Evolutionary conservation across 2,797 vertebrate genomes (phyloP).

Genomic region (Darevskia mixta): DNA sequence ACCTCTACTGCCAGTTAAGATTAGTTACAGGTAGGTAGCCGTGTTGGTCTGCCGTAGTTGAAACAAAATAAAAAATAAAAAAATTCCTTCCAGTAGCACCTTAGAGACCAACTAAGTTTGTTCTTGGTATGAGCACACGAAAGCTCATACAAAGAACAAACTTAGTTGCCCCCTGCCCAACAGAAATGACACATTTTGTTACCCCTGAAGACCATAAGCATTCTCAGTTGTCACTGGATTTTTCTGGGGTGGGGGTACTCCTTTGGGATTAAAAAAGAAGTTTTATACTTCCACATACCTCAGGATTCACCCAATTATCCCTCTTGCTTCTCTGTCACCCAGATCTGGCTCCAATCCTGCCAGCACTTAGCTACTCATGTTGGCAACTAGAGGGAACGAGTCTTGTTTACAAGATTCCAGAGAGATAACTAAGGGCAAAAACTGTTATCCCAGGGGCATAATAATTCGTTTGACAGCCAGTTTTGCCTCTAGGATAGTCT

Average conservation of each 20-base stretch:
- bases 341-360: background rate
- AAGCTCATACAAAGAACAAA: no score
- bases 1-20: no score
- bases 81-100: no score
- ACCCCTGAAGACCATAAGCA: background rate
- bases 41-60: no score
- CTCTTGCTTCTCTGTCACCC: background rate
- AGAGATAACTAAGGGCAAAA: background rate
- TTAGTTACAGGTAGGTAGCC: no score
- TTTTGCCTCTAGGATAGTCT: background rate
- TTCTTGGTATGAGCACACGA: no score
- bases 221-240: background rate
- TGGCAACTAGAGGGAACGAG: no score
- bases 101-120: no score
- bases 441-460: background rate
- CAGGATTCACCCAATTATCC: background rate
- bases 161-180: background rate
- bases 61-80: no score
- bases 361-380: background rate
- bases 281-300: background rate
- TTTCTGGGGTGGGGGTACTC: no score
- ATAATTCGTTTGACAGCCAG: background rate
- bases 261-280: background rate
- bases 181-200: background rate
- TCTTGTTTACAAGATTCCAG: background rate